Evolutionary conservation across 2,888 invertebrate genomes (phyloP).

Genomic region (Ectemnius continuus): DNA sequence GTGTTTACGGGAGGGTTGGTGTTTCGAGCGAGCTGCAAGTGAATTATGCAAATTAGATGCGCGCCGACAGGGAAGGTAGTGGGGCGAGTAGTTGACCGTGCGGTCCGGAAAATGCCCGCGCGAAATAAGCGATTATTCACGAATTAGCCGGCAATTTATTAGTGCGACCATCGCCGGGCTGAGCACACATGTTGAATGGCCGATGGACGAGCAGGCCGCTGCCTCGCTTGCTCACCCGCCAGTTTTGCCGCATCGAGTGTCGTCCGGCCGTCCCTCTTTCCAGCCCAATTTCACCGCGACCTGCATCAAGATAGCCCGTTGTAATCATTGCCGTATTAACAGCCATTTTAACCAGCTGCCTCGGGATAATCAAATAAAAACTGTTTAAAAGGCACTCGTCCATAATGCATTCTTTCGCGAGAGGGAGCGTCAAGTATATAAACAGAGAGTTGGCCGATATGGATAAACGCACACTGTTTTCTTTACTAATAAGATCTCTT

Average conservation of each 20-base stretch:
- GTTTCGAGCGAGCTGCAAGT: slow-evolving; percentile 44
- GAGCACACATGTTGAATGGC: slow-evolving; percentile 28
- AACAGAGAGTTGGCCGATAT: background rate
- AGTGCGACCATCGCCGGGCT: background rate
- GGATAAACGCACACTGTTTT: slow-evolving; percentile 13
- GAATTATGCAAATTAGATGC: slow-evolving; percentile 62
- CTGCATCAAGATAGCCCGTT: background rate
- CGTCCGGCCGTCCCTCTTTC: too few species aligned
- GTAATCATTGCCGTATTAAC: background rate
- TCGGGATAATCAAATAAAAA: background rate
- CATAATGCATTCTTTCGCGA: background rate
- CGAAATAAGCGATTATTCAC: slow-evolving; percentile 62
- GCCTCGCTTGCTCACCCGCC: too few species aligned
- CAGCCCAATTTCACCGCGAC: background rate
- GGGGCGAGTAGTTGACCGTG: slow-evolving; percentile 9
- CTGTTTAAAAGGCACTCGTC: background rate
- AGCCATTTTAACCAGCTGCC: background rate
- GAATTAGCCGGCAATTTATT: slow-evolving; percentile 58
- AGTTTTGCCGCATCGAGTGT: too few species aligned
- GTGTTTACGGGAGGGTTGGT: slow-evolving; percentile 40
- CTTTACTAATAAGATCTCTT: slow-evolving; percentile 15
- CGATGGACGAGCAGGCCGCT: slow-evolving; percentile 18
- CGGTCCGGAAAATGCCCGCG: slow-evolving; percentile 51
- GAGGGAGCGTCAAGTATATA: background rate
- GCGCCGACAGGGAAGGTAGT: slow-evolving; percentile 27